phyloP scores from a whole-genome alignment of 2,113 vertebrate species.

The Melanostigma gelatinosum region DNA sequence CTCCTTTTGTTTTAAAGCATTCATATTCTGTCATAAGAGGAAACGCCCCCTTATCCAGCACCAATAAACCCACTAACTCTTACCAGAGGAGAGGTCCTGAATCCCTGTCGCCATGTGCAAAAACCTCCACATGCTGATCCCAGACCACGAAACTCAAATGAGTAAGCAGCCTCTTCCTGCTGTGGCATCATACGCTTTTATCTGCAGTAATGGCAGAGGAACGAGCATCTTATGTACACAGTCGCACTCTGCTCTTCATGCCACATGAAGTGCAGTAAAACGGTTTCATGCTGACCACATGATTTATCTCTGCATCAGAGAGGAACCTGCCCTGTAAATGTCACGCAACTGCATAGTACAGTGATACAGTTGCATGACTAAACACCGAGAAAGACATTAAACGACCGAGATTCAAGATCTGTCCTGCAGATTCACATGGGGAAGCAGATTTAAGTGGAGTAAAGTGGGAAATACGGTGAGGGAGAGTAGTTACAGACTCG shows the following conservation, averaged over 20 bases:
- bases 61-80: conserved; percentile 24
- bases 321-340: conserved; percentile 4
- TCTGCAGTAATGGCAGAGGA: conserved; percentile 22
- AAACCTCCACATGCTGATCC: conserved; percentile 42
- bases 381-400: not conserved
- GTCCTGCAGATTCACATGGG: not conserved
- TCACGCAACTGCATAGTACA: not conserved
- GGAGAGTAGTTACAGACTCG: not conserved
- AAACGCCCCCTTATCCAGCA: not conserved
- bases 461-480: not conserved
- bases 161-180: conserved; percentile 43
- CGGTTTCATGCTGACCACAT: conserved; percentile 12
- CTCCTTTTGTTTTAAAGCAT: not conserved
- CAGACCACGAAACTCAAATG: conserved; percentile 50
- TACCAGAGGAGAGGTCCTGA: conserved; percentile 20
- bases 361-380: not conserved
- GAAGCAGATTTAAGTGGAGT: conserved; percentile 16
- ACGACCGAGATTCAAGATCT: not conserved
- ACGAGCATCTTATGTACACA: not conserved
- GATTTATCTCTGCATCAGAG: not conserved
- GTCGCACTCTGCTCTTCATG: not conserved
- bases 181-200: conserved; percentile 24
- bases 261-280: not conserved
- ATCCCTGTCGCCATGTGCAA: conserved; percentile 26
- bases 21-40: not conserved